phyloP scores from a whole-genome alignment of 2,113 vertebrate genomes.

The Elephantulus edwardii region DNA sequence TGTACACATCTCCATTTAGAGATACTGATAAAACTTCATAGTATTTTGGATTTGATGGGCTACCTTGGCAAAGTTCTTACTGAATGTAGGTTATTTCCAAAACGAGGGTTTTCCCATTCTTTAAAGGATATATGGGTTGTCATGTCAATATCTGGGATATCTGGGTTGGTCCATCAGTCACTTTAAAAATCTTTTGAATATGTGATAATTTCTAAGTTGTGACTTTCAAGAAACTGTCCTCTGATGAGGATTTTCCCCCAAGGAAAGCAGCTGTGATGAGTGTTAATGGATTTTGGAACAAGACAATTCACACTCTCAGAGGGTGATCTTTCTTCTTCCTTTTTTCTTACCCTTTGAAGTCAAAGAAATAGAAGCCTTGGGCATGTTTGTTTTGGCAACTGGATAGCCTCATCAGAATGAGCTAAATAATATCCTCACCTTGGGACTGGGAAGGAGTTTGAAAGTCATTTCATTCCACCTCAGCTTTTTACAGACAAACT shows the following conservation, averaged over 20 bases:
- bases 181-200: conserved; percentile 4
- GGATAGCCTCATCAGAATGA: neutral
- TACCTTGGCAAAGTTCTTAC: neutral
- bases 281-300: no score
- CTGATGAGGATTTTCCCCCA: no score
- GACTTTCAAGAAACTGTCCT: neutral
- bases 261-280: neutral
- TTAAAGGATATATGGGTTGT: neutral
- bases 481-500: neutral
- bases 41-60: neutral
- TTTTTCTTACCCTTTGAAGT: neutral
- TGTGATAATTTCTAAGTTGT: neutral
- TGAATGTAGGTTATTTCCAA: neutral
- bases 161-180: neutral
- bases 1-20: neutral
- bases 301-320: neutral
- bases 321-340: neutral
- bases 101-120: neutral
- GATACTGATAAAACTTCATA: neutral
- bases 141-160: no score
- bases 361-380: neutral
- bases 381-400: neutral
- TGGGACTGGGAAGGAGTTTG: neutral
- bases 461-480: neutral
- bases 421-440: neutral